These are phyloP conservation scores for Malthinus seriepunctatus DNA, from an alignment of 2,888 invertebrate genomes.

Conservation along the genomic window DNA sequence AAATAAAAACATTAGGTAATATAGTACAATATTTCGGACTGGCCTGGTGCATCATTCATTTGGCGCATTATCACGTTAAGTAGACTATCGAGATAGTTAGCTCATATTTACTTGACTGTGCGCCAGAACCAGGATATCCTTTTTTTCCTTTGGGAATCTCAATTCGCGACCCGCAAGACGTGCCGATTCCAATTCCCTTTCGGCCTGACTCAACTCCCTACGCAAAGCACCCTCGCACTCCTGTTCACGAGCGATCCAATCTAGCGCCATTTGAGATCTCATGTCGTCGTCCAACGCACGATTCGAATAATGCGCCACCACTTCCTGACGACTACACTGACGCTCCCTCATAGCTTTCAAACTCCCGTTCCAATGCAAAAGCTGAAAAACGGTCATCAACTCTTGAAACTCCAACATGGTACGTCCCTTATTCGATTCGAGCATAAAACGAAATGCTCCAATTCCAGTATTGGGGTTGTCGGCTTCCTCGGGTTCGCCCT, in stretches of 20 bases:
- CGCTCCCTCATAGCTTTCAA: conserved; percentile 93
- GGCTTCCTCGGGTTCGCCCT: conserved; percentile 62
- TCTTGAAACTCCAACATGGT: conserved; percentile 97
- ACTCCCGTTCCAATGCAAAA: conserved; percentile 96
- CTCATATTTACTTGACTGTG: conserved; percentile 74
- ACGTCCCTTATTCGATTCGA: conserved; percentile 82
- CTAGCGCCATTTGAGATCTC: conserved; percentile 94
- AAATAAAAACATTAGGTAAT: conserved; percentile 19
- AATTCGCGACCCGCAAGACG: conserved; percentile 87
- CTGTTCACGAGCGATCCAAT: conserved; percentile 88
- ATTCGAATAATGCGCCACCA: conserved; percentile 91
- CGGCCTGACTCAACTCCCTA: conserved; percentile 80
- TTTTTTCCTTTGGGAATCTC: conserved; percentile 93
- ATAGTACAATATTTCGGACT: conserved; percentile 34
- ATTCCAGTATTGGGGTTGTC: conserved; percentile 73
- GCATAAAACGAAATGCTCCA: conserved; percentile 75
- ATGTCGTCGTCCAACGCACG: conserved; percentile 92
- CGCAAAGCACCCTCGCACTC: conserved; percentile 76
- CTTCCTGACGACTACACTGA: conserved; percentile 91
- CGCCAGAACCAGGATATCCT: conserved; percentile 89
- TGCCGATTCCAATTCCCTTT: conserved; percentile 84
- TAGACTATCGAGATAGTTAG: conserved; percentile 43
- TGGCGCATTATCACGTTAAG: conserved; percentile 33
- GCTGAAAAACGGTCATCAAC: conserved; percentile 96
- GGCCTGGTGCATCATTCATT: conserved; percentile 37